A percentile compares a stretch with the other conserved stretches of the same genome.
These are phyloP conservation scores for Myripristis jacobus DNA, from an alignment of 2,797 vertebrate species.

Conservation along the genomic window DNA sequence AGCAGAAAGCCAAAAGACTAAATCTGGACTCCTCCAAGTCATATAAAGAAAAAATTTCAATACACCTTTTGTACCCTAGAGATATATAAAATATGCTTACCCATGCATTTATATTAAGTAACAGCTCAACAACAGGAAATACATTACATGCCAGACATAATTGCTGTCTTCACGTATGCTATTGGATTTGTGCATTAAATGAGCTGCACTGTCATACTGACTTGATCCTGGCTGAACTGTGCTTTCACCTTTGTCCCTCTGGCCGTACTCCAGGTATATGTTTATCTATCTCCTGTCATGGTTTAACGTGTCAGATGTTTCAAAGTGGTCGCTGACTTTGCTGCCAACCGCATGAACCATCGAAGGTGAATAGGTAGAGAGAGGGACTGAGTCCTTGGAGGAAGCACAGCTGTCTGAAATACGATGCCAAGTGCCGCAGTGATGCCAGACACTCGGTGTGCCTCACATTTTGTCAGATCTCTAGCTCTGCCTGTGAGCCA, in stretches of 20 bases:
- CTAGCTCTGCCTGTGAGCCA: conserved; percentile 58
- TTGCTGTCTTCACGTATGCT: neutral
- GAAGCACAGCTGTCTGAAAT: conserved; percentile 78
- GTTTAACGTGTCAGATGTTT: conserved; percentile 72
- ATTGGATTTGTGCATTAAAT: conserved; percentile 12
- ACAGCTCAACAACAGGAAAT: conserved; percentile 8
- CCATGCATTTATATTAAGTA: conserved; percentile 3
- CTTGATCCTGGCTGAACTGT: conserved; percentile 48
- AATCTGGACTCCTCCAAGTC: conserved; percentile 1
- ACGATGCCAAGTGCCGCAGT: conserved; percentile 62
- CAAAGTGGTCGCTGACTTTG: conserved; percentile 26
- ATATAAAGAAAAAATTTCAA: neutral
- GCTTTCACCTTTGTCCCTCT: conserved; percentile 69
- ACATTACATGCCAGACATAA: neutral
- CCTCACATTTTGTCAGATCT: conserved; percentile 67
- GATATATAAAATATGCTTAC: neutral
- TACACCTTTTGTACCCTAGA: neutral
- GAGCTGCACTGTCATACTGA: conserved; percentile 46
- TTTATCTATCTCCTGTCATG: conserved; percentile 61
- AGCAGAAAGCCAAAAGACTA: conserved; percentile 3
- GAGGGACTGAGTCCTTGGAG: conserved; percentile 70
- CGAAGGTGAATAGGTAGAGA: conserved; percentile 68
- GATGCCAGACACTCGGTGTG: conserved; percentile 70
- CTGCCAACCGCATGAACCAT: conserved; percentile 44
- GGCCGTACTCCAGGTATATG: conserved; percentile 60